A percentile compares a stretch with the other conserved stretches of the same genome.
Evolutionary conservation across 2,888 invertebrate genomes (phyloP).

Genomic region (Oligia strigilis): DNA sequence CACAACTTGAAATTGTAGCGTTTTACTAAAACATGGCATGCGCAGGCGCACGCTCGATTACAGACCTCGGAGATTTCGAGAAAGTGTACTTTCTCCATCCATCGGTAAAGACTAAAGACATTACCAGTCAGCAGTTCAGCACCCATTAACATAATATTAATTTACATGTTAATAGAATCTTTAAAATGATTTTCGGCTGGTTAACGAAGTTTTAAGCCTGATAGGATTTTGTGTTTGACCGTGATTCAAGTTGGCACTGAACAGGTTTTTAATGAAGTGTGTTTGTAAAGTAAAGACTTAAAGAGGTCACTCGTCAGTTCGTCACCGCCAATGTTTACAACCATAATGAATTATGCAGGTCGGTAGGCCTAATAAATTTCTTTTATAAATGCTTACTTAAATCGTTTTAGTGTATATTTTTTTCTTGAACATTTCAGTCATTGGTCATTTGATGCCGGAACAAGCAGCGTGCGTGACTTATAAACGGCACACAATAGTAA

Average conservation of each 20-base stretch:
- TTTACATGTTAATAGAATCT: slow-evolving; percentile 47
- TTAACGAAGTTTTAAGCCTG: slow-evolving; percentile 32
- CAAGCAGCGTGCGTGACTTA: slow-evolving; percentile 43
- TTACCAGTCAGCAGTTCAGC: slow-evolving; percentile 55
- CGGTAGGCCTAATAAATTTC: slow-evolving; percentile 11
- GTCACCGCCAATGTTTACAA: slow-evolving; percentile 19
- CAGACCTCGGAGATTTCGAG: slow-evolving; percentile 77
- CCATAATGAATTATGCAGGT: slow-evolving; percentile 24
- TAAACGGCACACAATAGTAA: slow-evolving; percentile 28
- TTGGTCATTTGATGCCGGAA: slow-evolving; percentile 49
- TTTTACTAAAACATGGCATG: slow-evolving; percentile 59
- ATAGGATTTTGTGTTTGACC: slow-evolving; percentile 48
- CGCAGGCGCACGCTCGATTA: slow-evolving; percentile 71
- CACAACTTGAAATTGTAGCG: slow-evolving; percentile 45
- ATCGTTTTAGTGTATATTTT: slow-evolving; percentile 1
- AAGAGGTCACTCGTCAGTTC: slow-evolving; percentile 46
- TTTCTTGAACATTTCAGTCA: slow-evolving; percentile 24
- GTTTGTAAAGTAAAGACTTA: slow-evolving; percentile 5
- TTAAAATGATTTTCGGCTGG: slow-evolving; percentile 38
- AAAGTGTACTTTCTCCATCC: slow-evolving; percentile 85
- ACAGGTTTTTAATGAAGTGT: slow-evolving; percentile 50
- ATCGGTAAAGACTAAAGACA: slow-evolving; percentile 65
- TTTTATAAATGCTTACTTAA: not conserved
- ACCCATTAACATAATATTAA: slow-evolving; percentile 58
- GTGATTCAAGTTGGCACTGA: slow-evolving; percentile 45